These are phyloP conservation scores for Bujurquina vittata DNA, from an alignment of 2,113 vertebrate genomes.

Conservation along the genomic window DNA sequence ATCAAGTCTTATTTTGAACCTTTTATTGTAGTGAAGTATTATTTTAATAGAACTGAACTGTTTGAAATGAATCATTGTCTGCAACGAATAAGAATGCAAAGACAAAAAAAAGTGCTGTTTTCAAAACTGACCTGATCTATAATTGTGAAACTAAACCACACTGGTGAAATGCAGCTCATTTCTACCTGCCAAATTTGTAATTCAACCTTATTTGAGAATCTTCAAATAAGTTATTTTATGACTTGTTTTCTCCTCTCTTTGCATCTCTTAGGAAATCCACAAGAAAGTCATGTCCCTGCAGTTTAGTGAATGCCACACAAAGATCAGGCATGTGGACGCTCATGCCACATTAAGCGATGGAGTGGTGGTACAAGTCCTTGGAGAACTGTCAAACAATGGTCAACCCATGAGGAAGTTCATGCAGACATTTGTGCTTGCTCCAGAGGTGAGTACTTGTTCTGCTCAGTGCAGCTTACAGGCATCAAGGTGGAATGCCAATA, in stretches of 20 bases:
- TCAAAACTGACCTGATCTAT: background rate
- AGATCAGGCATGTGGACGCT: constrained; percentile 97
- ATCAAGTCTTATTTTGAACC: background rate
- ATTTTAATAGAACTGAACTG: background rate
- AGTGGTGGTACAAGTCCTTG: constrained; percentile 97
- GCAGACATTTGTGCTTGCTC: constrained; percentile 98
- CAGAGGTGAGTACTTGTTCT: constrained; percentile 82
- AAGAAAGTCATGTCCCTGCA: constrained; percentile 99
- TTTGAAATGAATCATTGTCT: background rate
- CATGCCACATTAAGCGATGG: constrained; percentile 95
- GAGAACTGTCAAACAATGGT: constrained; percentile 95
- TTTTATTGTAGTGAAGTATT: background rate
- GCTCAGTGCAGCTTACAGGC: background rate
- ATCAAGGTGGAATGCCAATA: background rate
- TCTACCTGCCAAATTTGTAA: background rate
- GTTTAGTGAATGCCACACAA: constrained; percentile 98
- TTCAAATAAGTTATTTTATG: background rate
- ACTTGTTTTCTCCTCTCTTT: fast-evolving
- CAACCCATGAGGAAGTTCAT: constrained; percentile 98
- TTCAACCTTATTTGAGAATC: background rate
- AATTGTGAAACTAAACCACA: background rate
- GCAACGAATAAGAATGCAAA: background rate
- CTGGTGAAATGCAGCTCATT: background rate
- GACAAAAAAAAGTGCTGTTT: background rate
- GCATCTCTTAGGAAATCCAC: constrained; percentile 90